Base-by-base conservation (phyloP, 2,113 vertebrate genomes). In the Pseudopipra pipra region DNA sequence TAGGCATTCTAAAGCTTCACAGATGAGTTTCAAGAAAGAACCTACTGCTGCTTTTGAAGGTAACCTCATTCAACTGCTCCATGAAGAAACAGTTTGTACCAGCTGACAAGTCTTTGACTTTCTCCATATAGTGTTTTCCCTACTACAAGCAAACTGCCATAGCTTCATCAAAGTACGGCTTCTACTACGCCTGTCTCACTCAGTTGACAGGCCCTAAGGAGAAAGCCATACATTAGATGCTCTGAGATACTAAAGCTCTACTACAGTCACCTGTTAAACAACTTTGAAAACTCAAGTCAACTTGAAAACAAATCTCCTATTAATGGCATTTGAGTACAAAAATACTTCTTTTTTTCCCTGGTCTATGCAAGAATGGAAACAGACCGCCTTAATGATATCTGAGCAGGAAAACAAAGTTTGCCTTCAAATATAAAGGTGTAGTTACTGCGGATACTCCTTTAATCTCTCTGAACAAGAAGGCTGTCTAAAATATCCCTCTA, bases 401-500 rank as follows among this genome's bases (percentile, higher is more conserved):
- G 56, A 84, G 47, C 28, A 72, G 24, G 18, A 78, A 88, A 92
- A 77, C 65, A 71, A 93, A 71, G 76, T 75, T 47, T 82, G 56
- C 22, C 77, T 75, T 88, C 5, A 6, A 77, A 93, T 54, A 79
- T 5, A 37, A 82, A 75, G 41, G 31, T 70, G 66, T 33, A 54
- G 63, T 75, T 86, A 81, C 46, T 83, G 82, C 8, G 91, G 75
- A 86, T 77, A 59, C 30, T 72, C 47, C 47, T 91, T 79, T 77
- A 41, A 67, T 43, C 33, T 93, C 85, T 59, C 14, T 1, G 10
- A 95, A 87, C 8, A 65, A 61, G 56, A 23, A 86, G 47, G 41
- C 28, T 93, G 81, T 91, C 87, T 90, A 94, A 96, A 95, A 96
- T 90, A 96, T 85, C 83, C 65, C 83, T 87, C 54, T 68, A 86